Base-by-base conservation (phyloP, 2,797 vertebrate species). In the Valencia hispanica region DNA sequence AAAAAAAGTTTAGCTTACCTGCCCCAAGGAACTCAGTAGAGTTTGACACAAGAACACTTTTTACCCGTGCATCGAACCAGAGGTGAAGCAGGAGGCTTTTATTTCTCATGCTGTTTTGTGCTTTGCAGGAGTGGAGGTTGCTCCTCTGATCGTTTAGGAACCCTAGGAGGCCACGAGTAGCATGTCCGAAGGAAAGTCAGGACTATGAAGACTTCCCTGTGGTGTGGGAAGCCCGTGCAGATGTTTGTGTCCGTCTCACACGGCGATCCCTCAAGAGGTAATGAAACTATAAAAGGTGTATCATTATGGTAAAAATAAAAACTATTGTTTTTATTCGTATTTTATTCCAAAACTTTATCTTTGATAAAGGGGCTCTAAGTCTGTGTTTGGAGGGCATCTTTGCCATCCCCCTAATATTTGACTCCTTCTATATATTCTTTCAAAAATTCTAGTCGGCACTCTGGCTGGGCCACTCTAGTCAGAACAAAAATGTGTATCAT, bases 191-290 rank as follows among this genome's bases (percentile, higher is more conserved):
- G 73, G 80, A 85, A 72, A 68, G 0, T 66, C 81, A 30, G 65
- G 91, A 92, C 83, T 90, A 91, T 18, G 94, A 97, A 80, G 88
- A 94, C 85, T 90, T 84, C 0, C 63, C 78, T 88, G 93, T 69
- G 96, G 96, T 97, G 80, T 87, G 92, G 14, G n/a, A 45, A 57
- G 12, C 34, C 18, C 11, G 22, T 3, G 50, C 34, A 53, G 32
- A 51, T 25, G 61, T 22, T 55, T 51, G 50, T 27, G 4, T 55
- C 12, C 12, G 25, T 27, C 53, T 27, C n/a, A n/a, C n/a, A n/a
- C n/a, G n/a, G n/a, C n/a, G n/a, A n/a, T n/a, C n/a, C n/a, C n/a
- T 43, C 41, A 43, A 43, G 10, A 10, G 41, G 10, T 10, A 43
- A 10, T 53, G 2, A 25, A 53, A 53, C 8, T 1, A 53, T 53